Base-by-base conservation (phyloP, 1,140 invertebrate genomes). In the Anastatus disparis region DNA sequence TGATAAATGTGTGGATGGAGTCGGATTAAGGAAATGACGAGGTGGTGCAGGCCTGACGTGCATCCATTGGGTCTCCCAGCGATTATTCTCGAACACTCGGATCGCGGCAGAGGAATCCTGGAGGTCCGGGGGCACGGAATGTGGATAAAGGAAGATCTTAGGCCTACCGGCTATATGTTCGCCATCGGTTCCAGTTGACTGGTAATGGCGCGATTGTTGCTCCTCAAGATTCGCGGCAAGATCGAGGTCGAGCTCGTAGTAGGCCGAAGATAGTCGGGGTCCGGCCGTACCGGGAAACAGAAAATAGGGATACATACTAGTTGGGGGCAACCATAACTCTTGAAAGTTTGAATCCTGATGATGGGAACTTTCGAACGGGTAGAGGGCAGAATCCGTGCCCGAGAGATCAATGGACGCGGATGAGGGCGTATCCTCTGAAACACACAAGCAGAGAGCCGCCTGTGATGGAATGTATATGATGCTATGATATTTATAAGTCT, bases 261-360 rank as follows among this genome's bases (percentile, higher is more conserved):
- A 83, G 73, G 77, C 64, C 29, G 64, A 62, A 24, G 63, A 53
- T 6, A 67, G 38, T 2, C 22, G 55, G 8, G 70, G 64, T 44
- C 52, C 82, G 70, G 79, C 82, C 70, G 84, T 83, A 63, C 84
- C 82, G 69, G 87, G 87, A 78, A 87, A 87, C 67, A 89, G 82
- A 84, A 88, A 88, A 83, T 87, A 87, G 73, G 88, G 87, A 75
- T 88, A 88, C 78, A 86, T 85, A 82, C 85, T 88, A 78, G 86
- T 86, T 71, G 86, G 82, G 74, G 85, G 85, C 72, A 86, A 87
- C 86, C 86, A 87, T 78, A 87, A 81, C 77, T 87, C 85, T 76
- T 84, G 84, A 79, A 85, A 85, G 80, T 81, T 85, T 74, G 48
- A 62, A 50, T 85, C 85, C 77, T 86, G 79, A 70, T 81, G 82